A percentile compares a stretch with the other conserved stretches of the same genome.
phyloP scores from a whole-genome alignment of 2,888 invertebrate genomes.

The Microplitis deprimator region DNA sequence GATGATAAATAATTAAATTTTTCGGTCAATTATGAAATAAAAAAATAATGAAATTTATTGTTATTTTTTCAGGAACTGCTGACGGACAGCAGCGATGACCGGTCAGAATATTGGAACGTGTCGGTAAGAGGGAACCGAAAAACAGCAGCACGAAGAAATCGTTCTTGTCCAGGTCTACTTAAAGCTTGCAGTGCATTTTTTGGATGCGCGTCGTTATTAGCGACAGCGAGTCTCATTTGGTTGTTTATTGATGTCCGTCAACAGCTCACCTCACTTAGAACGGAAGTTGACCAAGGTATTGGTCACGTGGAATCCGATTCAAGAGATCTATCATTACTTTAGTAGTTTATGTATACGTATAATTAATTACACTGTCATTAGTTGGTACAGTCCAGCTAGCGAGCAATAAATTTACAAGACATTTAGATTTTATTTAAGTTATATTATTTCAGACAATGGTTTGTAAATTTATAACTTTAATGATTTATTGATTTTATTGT shows the following conservation, averaged over 20 bases:
- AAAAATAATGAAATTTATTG: background rate
- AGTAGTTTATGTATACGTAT: no score
- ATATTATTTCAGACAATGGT: no score
- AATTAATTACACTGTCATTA: no score
- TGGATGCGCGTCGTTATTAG: conserved; percentile 77
- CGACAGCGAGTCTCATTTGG: conserved; percentile 79
- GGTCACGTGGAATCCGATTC: conserved; percentile 23
- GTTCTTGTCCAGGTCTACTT: conserved; percentile 73
- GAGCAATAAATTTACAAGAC: background rate
- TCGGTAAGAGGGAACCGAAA: conserved; percentile 61
- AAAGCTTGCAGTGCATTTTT: conserved; percentile 77
- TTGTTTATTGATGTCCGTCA: conserved; percentile 79
- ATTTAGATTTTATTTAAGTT: background rate
- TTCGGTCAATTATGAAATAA: background rate
- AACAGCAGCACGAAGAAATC: conserved; percentile 61
- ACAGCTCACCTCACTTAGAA: conserved; percentile 77
- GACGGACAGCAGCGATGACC: conserved; percentile 77
- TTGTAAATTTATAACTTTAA: background rate
- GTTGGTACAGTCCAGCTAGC: no score
- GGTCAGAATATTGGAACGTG: conserved; percentile 73
- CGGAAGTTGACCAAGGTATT: conserved; percentile 79
- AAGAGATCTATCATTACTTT: conserved; percentile 8
- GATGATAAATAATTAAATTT: background rate
- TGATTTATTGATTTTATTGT: background rate
- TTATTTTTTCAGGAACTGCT: conserved; percentile 74